Base-by-base conservation (phyloP, 2,888 invertebrate species). In the Tiliacea citrago region DNA sequence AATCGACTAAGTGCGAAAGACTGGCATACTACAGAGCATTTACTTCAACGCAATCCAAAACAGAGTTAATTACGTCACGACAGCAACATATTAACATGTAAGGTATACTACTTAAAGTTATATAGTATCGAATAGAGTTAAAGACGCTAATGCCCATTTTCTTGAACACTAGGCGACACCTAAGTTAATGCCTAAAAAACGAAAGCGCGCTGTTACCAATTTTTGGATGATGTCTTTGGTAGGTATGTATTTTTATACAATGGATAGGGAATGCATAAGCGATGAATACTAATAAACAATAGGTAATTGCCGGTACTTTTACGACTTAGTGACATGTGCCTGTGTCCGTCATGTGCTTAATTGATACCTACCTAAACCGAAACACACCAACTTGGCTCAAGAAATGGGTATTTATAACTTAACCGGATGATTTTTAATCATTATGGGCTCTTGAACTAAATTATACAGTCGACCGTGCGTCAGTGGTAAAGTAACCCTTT, bases 1-100 rank as follows among this genome's bases (percentile, higher is more conserved):
- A 73, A 13, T 69, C 81, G 0, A 82, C 77, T 8, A 81, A 82
- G 0, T 68, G 65, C 3, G 68, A 81, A 12, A 77, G 81, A 42
- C 35, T 81, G 21, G 58, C 81, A 0, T 81, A 63, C 12, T 82
- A 77, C 29, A 66, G 81, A 67, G 68, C 68, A 0, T 77, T 73
- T 1, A 58, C 81, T 1, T 65, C 81, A 12, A 61, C 81, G 7
- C 61, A 53, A 10, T 66, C 82, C 0, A 81, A 81, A 53, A 77
- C 78, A 3, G 68, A 73, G 13, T 62, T 78, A 16, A 13, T 82
- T 18, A 18, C 57, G 18, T 35, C 73, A n/a, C 73, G 67, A 8
- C 73, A 67, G 18, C 42, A 57, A 2, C 42, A 82, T 7, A 21
- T 77, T n/a, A 81, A 77, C 42, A 81, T 66, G 66, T 66, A n/a